Base-by-base conservation (phyloP, 2,113 vertebrate genomes). In the Bombycilla garrulus region DNA sequence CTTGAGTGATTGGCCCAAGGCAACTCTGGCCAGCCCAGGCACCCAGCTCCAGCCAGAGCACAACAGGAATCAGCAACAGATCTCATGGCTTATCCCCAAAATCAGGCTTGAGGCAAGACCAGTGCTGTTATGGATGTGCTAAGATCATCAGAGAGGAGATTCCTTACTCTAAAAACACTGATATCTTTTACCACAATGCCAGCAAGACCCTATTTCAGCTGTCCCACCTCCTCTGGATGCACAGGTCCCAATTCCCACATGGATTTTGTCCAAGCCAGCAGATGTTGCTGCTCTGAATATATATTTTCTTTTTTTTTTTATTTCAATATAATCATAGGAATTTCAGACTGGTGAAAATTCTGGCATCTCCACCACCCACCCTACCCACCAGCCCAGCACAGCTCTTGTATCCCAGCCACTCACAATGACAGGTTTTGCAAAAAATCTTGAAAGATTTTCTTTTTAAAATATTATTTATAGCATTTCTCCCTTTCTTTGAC, bases 1-100 rank as follows among this genome's bases (percentile, higher is more conserved):
- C 33, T 0, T 5, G 29, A 29, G 47, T 13, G 18, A 10, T 3
- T 0, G 1, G 53, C 11, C 28, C 33, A 6, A 16, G 28, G 48
- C 9, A 8, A 9, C n/a, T 4, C 42, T 36, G 86, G 23, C 24
- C 47, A 44, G 79, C 56, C 51, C 11, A 0, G 29, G 31, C 61
- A 53, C 4, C 1, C 2, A 4, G 40, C 73, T 53, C 44, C 54
- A 23, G 6, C 17, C 18, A 51, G 17, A 21, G 40, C 25, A 67
- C n/a, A 15, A 22, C 47, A 36, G 5, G 7, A 51, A 9, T 9
- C 26, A 5, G 0, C 0, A 21, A 45, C 38, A 48, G 38, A 7
- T 10, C 15, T 3, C 10, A 35, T 1, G 6, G 61, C 21, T 51
- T 9, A 22, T 33, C 19, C 48, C 65, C 73, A 33, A 14, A 28